These are phyloP conservation scores for Xestia rhomboidea DNA, from an alignment of 2,888 invertebrate species.

Conservation along the genomic window DNA sequence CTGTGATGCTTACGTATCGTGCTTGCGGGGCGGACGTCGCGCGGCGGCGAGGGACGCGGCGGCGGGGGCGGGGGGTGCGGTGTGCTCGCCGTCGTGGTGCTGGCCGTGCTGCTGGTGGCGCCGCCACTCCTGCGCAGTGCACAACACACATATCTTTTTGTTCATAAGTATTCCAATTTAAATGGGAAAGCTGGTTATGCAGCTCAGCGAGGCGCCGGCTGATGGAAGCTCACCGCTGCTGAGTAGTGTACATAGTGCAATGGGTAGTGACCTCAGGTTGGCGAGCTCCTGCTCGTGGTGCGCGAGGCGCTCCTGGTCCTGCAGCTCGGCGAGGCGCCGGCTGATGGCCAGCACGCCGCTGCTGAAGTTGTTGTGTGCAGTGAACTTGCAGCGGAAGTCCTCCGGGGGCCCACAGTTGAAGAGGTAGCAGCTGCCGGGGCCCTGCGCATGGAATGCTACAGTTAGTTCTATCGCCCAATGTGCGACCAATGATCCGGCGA, in stretches of 20 bases:
- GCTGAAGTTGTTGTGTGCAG: conserved; percentile 96
- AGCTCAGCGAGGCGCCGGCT: not conserved
- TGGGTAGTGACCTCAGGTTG: conserved; percentile 90
- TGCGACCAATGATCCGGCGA: not conserved
- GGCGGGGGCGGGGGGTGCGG: conserved; percentile 59
- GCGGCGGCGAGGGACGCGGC: conserved; percentile 55
- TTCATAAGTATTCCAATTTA: not conserved
- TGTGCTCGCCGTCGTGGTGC: conserved; percentile 65
- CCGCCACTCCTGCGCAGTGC: conserved; percentile 65
- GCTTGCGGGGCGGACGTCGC: conserved; percentile 9
- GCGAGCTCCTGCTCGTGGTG: conserved; percentile 94
- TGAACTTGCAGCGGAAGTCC: conserved; percentile 98
- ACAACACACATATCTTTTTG: not conserved
- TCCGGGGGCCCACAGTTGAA: conserved; percentile 97
- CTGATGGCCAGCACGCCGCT: conserved; percentile 95
- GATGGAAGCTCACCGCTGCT: conserved; percentile 18
- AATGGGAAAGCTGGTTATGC: not conserved
- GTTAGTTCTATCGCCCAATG: not conserved
- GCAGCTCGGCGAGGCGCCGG: conserved; percentile 92
- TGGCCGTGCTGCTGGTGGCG: conserved; percentile 71
- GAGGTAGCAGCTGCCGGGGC: conserved; percentile 96
- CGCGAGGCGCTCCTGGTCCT: conserved; percentile 93
- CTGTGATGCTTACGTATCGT: conserved; percentile 42
- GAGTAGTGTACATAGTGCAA: not conserved
- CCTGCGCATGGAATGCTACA: conserved; percentile 85